Evolutionary conservation across 1,140 invertebrate species (phyloP).

Genomic region (Saccostrea glomerata): DNA sequence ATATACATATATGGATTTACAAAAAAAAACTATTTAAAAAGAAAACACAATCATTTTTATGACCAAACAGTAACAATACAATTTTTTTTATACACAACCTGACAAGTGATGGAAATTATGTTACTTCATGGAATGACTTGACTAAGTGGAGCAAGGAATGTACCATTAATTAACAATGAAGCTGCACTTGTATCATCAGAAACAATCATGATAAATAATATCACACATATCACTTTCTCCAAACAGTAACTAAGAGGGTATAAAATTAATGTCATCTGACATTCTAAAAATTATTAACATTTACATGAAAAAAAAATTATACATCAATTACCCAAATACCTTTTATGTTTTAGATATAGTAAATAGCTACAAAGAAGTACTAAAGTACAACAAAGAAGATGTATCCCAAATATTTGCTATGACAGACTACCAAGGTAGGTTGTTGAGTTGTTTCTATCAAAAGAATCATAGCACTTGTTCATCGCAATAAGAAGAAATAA

Average conservation of each 20-base stretch:
- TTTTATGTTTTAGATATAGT: too few species aligned
- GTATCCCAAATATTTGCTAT: too few species aligned
- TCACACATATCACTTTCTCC: not conserved
- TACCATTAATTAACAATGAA: not conserved
- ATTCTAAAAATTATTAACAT: too few species aligned
- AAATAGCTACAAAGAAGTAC: too few species aligned
- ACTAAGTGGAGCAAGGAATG: not conserved
- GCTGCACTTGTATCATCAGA: not conserved
- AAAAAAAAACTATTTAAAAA: not conserved
- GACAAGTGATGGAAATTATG: not conserved
- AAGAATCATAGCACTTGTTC: too few species aligned
- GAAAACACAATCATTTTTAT: slow-evolving; percentile 20
- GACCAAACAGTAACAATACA: not conserved
- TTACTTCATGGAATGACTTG: not conserved
- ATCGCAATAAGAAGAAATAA: too few species aligned
- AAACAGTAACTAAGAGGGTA: not conserved
- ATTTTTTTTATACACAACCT: not conserved
- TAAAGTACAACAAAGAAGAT: too few species aligned
- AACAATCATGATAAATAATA: not conserved
- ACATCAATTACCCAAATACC: too few species aligned
- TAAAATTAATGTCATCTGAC: too few species aligned
- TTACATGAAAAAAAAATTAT: too few species aligned
- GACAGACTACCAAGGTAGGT: too few species aligned
- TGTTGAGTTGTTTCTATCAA: too few species aligned
- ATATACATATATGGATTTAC: slow-evolving; percentile 38